phyloP scores from a whole-genome alignment of 1,140 invertebrate genomes.

The Chionoecetes opilio region DNA sequence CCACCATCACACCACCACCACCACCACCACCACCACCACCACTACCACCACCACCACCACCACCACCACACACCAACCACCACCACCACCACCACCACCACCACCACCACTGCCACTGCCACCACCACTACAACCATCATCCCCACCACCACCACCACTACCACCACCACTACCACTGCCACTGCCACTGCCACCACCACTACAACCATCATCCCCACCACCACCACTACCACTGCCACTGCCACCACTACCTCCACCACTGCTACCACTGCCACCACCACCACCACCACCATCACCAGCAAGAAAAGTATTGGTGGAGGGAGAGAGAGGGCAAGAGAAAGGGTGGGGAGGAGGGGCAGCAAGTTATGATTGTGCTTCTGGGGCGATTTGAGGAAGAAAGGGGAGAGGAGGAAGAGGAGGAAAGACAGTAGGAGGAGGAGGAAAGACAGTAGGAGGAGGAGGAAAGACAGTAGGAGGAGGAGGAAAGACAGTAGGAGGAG shows the following conservation, averaged over 20 bases:
- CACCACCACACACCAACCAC: not conserved
- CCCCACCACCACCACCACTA: not conserved
- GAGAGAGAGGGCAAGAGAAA: not conserved
- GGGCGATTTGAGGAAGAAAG: not conserved
- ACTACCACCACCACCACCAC: not conserved
- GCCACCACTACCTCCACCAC: not conserved
- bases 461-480: too few relatives aligned
- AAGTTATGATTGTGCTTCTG: not conserved
- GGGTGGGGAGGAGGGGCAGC: not conserved
- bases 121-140: not conserved
- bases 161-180: too few relatives aligned
- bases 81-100: not conserved
- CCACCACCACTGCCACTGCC: not conserved
- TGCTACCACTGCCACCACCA: not conserved
- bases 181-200: too few relatives aligned
- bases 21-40: conserved; percentile 13
- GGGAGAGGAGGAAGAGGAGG: not conserved
- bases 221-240: not conserved
- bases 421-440: too few relatives aligned
- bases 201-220: not conserved
- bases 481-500: too few relatives aligned
- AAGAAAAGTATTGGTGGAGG: too few relatives aligned
- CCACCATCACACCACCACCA: not conserved
- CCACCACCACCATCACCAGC: too few relatives aligned
- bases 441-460: too few relatives aligned